Evolutionary conservation across 2,113 vertebrate genomes (phyloP).

Genomic region (Malurus alboscapulatus): DNA sequence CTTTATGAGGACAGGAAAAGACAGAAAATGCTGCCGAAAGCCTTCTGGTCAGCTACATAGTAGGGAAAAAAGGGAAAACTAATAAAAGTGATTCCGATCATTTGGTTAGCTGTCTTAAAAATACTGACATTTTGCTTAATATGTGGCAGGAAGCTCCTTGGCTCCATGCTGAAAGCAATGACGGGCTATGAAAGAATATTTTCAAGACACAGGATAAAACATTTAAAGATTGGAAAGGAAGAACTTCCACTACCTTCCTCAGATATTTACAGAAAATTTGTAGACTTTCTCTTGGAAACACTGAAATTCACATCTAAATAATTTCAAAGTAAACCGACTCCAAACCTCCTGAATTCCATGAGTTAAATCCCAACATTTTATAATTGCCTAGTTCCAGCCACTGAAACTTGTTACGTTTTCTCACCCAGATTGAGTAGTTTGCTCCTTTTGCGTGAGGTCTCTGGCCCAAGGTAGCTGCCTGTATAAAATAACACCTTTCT

Average conservation of each 20-base stretch:
- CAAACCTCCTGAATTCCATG: neutral
- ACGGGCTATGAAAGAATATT: neutral
- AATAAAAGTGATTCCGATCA: neutral
- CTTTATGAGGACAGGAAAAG: neutral
- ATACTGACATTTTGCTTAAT: neutral
- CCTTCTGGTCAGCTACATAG: neutral
- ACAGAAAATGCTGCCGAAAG: neutral
- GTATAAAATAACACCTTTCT: neutral
- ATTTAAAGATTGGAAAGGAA: neutral
- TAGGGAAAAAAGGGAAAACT: neutral
- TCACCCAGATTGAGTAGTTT: neutral
- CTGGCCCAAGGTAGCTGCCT: no score
- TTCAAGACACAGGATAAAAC: neutral
- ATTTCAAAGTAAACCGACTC: neutral
- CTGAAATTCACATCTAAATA: neutral
- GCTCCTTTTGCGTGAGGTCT: neutral
- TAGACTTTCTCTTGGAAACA: neutral
- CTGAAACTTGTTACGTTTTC: neutral
- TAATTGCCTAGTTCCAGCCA: neutral
- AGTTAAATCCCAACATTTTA: neutral
- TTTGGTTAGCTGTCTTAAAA: neutral
- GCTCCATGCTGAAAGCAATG: neutral
- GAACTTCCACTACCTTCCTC: rapidly evolving
- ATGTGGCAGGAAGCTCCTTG: neutral
- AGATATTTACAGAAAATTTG: neutral